phyloP scores from a whole-genome alignment of 1,140 invertebrate species.

The Parasteatoda tepidariorum region DNA sequence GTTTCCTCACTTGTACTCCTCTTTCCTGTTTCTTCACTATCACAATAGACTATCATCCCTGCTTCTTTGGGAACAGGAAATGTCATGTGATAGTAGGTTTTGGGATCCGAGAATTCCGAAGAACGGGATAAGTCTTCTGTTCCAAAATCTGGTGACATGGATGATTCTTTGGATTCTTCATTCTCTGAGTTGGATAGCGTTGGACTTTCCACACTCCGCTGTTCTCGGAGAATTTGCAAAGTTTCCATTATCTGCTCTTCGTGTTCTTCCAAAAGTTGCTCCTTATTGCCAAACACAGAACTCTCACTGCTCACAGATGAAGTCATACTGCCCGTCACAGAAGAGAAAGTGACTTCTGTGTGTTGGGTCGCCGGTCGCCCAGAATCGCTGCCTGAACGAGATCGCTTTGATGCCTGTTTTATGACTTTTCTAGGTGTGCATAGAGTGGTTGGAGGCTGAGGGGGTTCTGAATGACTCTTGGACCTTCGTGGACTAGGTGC shows the following conservation, averaged over 20 bases:
- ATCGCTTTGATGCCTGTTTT: constrained; percentile 5
- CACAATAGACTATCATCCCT: background rate
- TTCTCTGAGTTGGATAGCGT: background rate
- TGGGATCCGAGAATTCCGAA: constrained; percentile 31
- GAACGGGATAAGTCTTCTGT: constrained; percentile 32
- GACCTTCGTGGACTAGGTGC: constrained; percentile 11
- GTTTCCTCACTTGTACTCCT: background rate
- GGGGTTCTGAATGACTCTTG: constrained; percentile 37
- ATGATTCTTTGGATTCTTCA: background rate
- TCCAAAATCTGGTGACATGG: background rate
- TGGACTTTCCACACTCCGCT: background rate
- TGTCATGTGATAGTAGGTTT: constrained; percentile 53
- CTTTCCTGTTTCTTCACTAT: background rate
- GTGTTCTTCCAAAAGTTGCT: constrained; percentile 22
- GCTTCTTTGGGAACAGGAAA: constrained; percentile 30
- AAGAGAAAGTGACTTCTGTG: background rate
- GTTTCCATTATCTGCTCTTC: constrained; percentile 39
- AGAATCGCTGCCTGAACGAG: constrained; percentile 4
- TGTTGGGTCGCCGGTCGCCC: background rate
- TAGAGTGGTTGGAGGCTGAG: background rate
- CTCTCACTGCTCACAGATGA: constrained; percentile 36
- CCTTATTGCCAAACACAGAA: constrained; percentile 22
- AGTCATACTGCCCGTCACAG: constrained; percentile 39
- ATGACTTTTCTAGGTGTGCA: constrained; percentile 13
- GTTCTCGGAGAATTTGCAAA: constrained; percentile 35